Evolutionary conservation across 1,140 invertebrate genomes (phyloP).

Genomic region (Drosophila bipectinata): DNA sequence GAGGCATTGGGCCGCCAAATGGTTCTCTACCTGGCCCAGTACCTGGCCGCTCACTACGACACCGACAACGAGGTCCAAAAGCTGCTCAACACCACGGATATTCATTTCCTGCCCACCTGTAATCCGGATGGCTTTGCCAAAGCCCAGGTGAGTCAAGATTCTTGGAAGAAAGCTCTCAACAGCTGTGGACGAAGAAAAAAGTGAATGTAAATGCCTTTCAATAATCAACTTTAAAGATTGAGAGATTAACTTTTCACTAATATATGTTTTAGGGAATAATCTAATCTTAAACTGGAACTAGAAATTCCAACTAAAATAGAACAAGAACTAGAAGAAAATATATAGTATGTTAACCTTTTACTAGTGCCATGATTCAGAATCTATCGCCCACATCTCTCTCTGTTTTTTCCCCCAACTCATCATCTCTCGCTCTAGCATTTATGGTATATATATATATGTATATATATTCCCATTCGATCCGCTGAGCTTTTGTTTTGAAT

Average conservation of each 20-base stretch:
- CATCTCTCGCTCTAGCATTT: neutral
- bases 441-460: neutral
- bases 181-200: constrained; percentile 1
- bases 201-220: constrained; percentile 13
- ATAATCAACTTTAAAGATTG: neutral
- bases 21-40: constrained; percentile 92
- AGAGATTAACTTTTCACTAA: neutral
- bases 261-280: neutral
- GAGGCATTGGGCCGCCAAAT: constrained; percentile 96
- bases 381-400: neutral
- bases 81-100: constrained; percentile 93
- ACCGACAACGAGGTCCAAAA: constrained; percentile 87
- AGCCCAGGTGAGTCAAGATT: constrained; percentile 87
- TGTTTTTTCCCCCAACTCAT: neutral
- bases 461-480: neutral
- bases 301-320: too few species aligned
- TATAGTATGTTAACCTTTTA: neutral
- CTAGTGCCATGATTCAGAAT: neutral
- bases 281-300: too few species aligned
- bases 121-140: constrained; percentile 96
- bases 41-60: constrained; percentile 91
- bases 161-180: constrained; percentile 1
- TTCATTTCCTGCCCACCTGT: constrained; percentile 95
- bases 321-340: too few species aligned
- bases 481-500: constrained; percentile 23